Base-by-base conservation (phyloP, 2,113 vertebrate genomes). In the Hemicordylus capensis region DNA sequence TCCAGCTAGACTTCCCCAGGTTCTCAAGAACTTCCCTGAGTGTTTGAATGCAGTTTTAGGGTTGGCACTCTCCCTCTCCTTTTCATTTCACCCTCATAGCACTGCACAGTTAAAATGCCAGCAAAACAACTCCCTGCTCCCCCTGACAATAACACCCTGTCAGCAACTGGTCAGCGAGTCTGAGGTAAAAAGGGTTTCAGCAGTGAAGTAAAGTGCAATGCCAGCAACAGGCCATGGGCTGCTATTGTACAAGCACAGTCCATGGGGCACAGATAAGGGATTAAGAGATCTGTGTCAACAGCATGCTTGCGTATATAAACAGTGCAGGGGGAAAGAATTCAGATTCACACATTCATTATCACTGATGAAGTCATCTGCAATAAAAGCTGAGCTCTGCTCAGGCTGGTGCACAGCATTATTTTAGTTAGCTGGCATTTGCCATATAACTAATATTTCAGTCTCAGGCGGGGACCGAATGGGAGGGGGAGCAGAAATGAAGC, bases 111-210 rank as follows among this genome's bases (percentile, higher is more conserved):
- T 81, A 73, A 69, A 82, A 48, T n/a, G 48, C 80, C 69, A 73
- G 28, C 5, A 4, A 87, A 85, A 56, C 88, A 17, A 0, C 81
- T 28, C 1, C 44, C 24, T 81, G 75, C 76, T 61, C 56, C 56
- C 51, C 22, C 89, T 85, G 84, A 84, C 26, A 22, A 89, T 95
- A 93, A 75, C 86, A 90, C 93, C 93, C 92, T 78, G 96, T 98
- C 98, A 98, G 98, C 97, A 98, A 92, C 97, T 97, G 96, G 96
- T 96, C 97, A 98, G 97, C 95, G 93, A 96, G 96, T 97, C 97
- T 96, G 96, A 95, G 94, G 88, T 92, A 94, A 96, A 96, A 95
- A 34, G 93, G 93, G 92, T 87, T 94, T 96, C 94, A 96, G 94
- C 92, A 84, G 88, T 61, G 89, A 96, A 89, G 89, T 63, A 96